phyloP scores from a whole-genome alignment of 2,888 invertebrate species.

The Branchipolynoe longqiensis region DNA sequence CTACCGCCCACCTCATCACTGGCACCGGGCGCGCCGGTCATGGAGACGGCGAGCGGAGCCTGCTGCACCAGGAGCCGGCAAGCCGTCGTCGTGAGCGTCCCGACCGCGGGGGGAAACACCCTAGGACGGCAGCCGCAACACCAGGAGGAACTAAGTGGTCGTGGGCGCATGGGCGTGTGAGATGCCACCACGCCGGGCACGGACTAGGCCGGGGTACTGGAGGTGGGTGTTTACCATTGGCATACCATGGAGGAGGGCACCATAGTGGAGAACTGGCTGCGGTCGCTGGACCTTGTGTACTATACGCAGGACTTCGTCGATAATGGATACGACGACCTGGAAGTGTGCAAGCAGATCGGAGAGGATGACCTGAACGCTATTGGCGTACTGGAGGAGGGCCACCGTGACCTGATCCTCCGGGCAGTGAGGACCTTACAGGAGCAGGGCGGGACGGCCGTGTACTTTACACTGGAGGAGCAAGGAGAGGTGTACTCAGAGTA shows the following conservation, averaged over 20 bases:
- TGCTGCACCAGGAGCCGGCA: not conserved
- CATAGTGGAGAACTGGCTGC: slow-evolving; percentile 94
- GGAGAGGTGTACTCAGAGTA: slow-evolving; percentile 5
- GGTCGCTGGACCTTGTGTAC: slow-evolving; percentile 93
- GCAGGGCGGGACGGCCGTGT: slow-evolving; percentile 96
- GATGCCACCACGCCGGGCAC: not conserved
- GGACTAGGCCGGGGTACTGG: not conserved
- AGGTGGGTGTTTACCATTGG: not conserved
- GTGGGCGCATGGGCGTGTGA: not conserved
- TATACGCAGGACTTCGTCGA: slow-evolving; percentile 97
- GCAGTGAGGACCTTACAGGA: slow-evolving; percentile 93
- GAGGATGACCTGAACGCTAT: slow-evolving; percentile 97
- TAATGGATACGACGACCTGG: slow-evolving; percentile 97
- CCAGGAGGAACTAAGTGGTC: too few species aligned
- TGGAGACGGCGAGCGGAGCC: not conserved
- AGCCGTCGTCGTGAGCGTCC: too few species aligned
- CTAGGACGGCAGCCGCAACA: not conserved
- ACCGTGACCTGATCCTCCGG: slow-evolving; percentile 90
- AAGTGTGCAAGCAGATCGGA: slow-evolving; percentile 97
- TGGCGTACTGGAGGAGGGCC: slow-evolving; percentile 92
- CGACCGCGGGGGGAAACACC: too few species aligned
- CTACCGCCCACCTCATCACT: not conserved
- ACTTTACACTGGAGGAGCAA: slow-evolving; percentile 90
- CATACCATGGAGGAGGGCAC: slow-evolving; percentile 81
- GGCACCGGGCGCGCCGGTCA: not conserved